Base-by-base conservation (phyloP, 2,888 invertebrate species). In the Seira ritae region DNA sequence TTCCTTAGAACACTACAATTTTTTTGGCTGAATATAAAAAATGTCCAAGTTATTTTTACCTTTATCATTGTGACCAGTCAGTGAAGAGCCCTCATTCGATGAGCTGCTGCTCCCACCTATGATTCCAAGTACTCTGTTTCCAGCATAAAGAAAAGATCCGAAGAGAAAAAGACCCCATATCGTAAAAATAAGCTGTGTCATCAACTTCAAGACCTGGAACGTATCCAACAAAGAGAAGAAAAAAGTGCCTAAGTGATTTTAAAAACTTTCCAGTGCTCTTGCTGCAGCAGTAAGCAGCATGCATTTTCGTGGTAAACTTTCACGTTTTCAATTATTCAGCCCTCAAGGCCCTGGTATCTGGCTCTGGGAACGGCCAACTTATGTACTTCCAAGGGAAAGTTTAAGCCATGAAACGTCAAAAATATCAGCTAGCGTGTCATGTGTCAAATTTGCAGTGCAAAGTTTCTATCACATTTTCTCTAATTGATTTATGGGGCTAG, bases 151-250 rank as follows among this genome's bases (percentile, higher is more conserved):
- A 88, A 93, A 93, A n/a, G 91, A 91, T 69, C 91, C 90, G 88
- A 92, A 92, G 75, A 93, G 90, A 84, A 92, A 90, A 72, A 92
- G 89, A 66, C 92, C 92, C 93, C 93, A 93, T 62, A 91, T 86
- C 68, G 92, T 91, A 89, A 93, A 93, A 55, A 92, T 89, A n/a
- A 91, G 91, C 88, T 93, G 92, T 70, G 92, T 91, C 70, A 92
- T 90, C 88, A 92, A 91, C 87, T 92, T 92, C 55, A 91, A 89
- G 78, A 92, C 89, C 90, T 92, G 89, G 4, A 86, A 84, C 23
- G 6, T 15, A 22, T 22, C 55, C 71, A 71, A n/a, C n/a, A 55
- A 23, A 10, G 19, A 24, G 20, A 10, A 69, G n/a, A n/a, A n/a
- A n/a, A n/a, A n/a, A n/a, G n/a, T n/a, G n/a, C n/a, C 46, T 1